Conservation (phyloP, 2,888 invertebrate genomes). For the Erynnis tages region DNA sequence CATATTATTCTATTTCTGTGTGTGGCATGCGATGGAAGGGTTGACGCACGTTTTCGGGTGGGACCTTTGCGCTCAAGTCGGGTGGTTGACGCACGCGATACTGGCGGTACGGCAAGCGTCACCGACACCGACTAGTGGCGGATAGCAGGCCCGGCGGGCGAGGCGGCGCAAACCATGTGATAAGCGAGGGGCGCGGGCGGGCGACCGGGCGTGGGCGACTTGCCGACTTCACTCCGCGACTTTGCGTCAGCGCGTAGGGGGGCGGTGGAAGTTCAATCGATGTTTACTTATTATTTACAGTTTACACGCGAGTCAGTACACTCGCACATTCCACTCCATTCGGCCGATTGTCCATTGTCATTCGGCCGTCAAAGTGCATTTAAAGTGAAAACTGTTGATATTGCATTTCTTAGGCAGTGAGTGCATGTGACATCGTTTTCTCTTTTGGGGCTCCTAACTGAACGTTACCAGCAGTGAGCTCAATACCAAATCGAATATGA, state of each 20-base stretch:
- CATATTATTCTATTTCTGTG: slow-evolving; percentile 58
- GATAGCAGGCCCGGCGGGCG: slow-evolving; percentile 37
- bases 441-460: slow-evolving; percentile 38
- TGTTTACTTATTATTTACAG: slow-evolving; percentile 74
- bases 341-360: slow-evolving; percentile 47
- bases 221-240: slow-evolving; percentile 43
- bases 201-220: slow-evolving; percentile 51
- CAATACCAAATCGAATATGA: slow-evolving; percentile 64
- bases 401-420: slow-evolving; percentile 58
- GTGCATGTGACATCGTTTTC: slow-evolving; percentile 52
- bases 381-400: slow-evolving; percentile 57
- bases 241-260: slow-evolving; percentile 63
- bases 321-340: slow-evolving; percentile 71
- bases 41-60: slow-evolving; percentile 55
- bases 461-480: slow-evolving; percentile 53
- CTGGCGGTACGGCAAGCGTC: slow-evolving; percentile 51
- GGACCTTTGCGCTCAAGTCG: slow-evolving; percentile 42
- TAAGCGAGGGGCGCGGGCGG: slow-evolving; percentile 41
- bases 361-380: slow-evolving; percentile 64
- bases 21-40: slow-evolving; percentile 46
- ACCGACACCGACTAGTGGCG: slow-evolving; percentile 30
- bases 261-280: slow-evolving; percentile 55
- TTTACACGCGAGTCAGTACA: slow-evolving; percentile 70
- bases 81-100: slow-evolving; percentile 58
- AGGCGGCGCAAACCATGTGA: slow-evolving; percentile 45